phyloP scores from a whole-genome alignment of 2,113 vertebrate species.

The Aspidoscelis tigris region DNA sequence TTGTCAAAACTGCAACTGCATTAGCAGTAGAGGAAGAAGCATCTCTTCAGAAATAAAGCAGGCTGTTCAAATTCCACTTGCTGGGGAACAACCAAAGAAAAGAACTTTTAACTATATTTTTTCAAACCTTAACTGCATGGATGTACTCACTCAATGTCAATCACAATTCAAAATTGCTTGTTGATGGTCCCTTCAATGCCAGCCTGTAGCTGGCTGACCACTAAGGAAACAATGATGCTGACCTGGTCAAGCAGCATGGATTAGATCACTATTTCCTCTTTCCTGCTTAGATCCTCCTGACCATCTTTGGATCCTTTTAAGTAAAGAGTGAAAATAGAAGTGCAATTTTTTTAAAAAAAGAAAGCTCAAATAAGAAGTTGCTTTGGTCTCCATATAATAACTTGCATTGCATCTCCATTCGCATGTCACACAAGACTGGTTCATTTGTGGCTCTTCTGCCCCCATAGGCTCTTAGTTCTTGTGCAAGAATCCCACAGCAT shows the following conservation, averaged over 20 bases:
- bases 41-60: slow-evolving; percentile 43
- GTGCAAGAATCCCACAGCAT: slow-evolving; percentile 44
- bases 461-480: slow-evolving; percentile 7
- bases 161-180: no score
- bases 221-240: neutral
- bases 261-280: slow-evolving; percentile 33
- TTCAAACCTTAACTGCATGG: neutral
- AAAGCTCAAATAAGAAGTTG: slow-evolving; percentile 48
- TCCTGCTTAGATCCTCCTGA: slow-evolving; percentile 40
- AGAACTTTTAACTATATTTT: neutral
- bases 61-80: slow-evolving; percentile 25
- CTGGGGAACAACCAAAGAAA: neutral
- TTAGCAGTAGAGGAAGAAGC: neutral
- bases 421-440: slow-evolving; percentile 48
- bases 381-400: neutral
- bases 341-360: slow-evolving; percentile 12
- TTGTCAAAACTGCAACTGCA: neutral
- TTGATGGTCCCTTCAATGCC: no score
- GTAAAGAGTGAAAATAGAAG: slow-evolving; percentile 63
- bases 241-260: slow-evolving; percentile 15
- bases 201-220: neutral
- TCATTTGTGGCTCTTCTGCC: slow-evolving; percentile 26
- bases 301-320: slow-evolving; percentile 32
- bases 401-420: neutral
- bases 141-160: neutral